Percentiles rank a stretch among this genome's conserved stretches.
These are phyloP conservation scores for Amphilophus citrinellus DNA, from an alignment of 2,113 vertebrate genomes.

Conservation along the genomic window DNA sequence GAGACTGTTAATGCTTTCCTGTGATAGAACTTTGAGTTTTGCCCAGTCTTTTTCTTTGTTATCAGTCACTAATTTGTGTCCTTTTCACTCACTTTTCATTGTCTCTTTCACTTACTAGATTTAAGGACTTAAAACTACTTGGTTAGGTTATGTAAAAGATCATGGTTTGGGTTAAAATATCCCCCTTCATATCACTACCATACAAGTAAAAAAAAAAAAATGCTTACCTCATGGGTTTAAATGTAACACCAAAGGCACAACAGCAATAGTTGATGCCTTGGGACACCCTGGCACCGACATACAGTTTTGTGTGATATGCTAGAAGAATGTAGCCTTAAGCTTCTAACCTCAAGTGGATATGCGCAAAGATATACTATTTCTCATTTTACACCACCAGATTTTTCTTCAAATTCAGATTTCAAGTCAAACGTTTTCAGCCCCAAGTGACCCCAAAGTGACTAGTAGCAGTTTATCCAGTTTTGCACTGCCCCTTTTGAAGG, in stretches of 20 bases:
- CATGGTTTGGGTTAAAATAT: rapidly evolving
- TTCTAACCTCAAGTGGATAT: background rate
- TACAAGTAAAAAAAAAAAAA: background rate
- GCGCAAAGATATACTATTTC: background rate
- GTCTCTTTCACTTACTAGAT: too few relatives aligned
- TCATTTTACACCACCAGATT: background rate
- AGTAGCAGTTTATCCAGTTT: too few relatives aligned
- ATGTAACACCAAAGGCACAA: too few relatives aligned
- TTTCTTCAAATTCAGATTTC: too few relatives aligned
- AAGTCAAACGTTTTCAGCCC: background rate
- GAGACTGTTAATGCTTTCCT: background rate
- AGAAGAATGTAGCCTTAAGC: background rate
- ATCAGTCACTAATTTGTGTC: rapidly evolving
- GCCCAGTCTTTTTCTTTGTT: background rate
- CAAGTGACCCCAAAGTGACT: too few relatives aligned
- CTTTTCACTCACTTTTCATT: too few relatives aligned
- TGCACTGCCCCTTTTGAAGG: too few relatives aligned
- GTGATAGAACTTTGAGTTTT: background rate
- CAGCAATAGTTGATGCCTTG: too few relatives aligned
- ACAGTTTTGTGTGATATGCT: background rate
- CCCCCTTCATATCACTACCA: background rate
- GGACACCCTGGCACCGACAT: background rate
- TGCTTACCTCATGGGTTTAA: background rate
- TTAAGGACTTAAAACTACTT: background rate
- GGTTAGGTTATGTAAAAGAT: background rate